Conservation (phyloP, 1,140 invertebrate genomes). For the Heliconius nattereri region DNA sequence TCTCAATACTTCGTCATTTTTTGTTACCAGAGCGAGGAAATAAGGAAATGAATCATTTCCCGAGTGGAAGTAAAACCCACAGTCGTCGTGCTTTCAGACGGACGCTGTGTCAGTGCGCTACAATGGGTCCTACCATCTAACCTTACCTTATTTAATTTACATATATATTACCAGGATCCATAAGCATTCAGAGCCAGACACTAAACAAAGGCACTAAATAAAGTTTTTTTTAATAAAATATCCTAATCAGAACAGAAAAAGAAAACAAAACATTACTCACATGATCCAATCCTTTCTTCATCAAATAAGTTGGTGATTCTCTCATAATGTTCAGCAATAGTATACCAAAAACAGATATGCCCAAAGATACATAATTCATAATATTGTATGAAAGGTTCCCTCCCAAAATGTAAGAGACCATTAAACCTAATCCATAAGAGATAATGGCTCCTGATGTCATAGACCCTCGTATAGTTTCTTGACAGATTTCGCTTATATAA, state of each 20-base stretch:
- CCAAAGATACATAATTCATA: constrained; percentile 56
- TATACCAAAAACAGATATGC: constrained; percentile 51
- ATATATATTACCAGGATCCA: too few species aligned
- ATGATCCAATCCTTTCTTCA: constrained; percentile 59
- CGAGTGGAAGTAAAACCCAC: too few species aligned
- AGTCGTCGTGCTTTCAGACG: too few species aligned
- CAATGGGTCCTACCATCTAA: too few species aligned
- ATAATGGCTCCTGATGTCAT: constrained; percentile 56
- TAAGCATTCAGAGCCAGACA: too few species aligned
- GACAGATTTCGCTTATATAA: constrained; percentile 49
- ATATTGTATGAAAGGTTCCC: constrained; percentile 52
- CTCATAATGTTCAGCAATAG: constrained; percentile 51
- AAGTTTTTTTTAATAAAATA: too few species aligned
- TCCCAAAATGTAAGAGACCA: constrained; percentile 61
- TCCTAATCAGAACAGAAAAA: background rate
- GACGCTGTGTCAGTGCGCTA: too few species aligned
- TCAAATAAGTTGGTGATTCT: constrained; percentile 62
- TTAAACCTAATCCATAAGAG: constrained; percentile 52
- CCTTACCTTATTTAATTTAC: background rate
- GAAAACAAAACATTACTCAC: constrained; percentile 30
- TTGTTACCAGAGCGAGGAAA: too few species aligned
- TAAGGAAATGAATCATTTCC: too few species aligned
- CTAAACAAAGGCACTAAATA: too few species aligned
- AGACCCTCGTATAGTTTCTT: constrained; percentile 56
- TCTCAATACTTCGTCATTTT: too few species aligned